Base-by-base conservation (phyloP, 2,113 vertebrate species). In the Caretta caretta region DNA sequence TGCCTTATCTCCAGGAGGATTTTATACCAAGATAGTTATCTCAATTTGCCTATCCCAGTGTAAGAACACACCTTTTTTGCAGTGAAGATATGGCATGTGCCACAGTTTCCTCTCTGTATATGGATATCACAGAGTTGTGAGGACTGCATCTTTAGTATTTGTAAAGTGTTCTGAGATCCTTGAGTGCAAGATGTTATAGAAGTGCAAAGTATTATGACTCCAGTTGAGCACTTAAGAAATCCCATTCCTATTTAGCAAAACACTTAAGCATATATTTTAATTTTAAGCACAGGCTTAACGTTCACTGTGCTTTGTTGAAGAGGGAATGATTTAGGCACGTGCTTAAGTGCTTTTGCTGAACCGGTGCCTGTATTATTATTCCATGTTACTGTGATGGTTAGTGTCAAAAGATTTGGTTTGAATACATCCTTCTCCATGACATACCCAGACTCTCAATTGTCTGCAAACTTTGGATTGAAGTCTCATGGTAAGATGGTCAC, bases 261-360 rank as follows among this genome's bases (percentile, higher is more conserved):
- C 20, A 86, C 51, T 75, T 80, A 8, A 86, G 38, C 24, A 62
- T 5, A 10, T 83, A 80, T 49, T 80, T 69, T 62, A 89, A 59
- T 35, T 91, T 80, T 31, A 75, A 75, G 49, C 38, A 80, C 5
- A 80, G 48, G 50, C 8, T n/a, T 69, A 69, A 6, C 53, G 65
- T 62, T 86, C 89, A 83, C 80, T 87, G 9, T 83, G 25, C 83
- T 83, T 62, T 86, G 57, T 57, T 72, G 69, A 91, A 83, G 90
- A 29, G 2, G 49, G 81, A 78, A 50, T 38, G 24, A 42, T 51
- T 27, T 85, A 38, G 35, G 62, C 62, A 38, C 7, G 9, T n/a
- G 8, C 31, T 8, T 69, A n/a, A n/a, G 35, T n/a, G 8, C 8
- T n/a, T 57, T n/a, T 69, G 35, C 35, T n/a, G 31, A n/a, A n/a